Evolutionary conservation across 2,888 invertebrate genomes (phyloP), one percentile per base, ranked within the genome.

Genomic region (Lasius fuliginosus): DNA sequence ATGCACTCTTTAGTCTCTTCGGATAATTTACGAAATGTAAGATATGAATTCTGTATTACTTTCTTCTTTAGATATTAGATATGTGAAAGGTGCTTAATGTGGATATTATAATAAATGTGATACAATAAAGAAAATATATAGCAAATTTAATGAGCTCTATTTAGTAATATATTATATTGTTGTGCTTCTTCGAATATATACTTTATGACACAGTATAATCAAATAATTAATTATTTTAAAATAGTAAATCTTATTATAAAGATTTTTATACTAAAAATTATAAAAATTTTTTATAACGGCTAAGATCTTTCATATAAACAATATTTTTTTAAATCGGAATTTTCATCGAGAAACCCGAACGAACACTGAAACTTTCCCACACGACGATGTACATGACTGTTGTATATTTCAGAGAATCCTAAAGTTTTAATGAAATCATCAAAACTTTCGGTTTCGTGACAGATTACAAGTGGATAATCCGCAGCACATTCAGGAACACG

Each of bases 371-470:
- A 60, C 58, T 62, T n/a, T n/a, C 15, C 23, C 11, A 46, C n/a
- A 27, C 73, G 42, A 68, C 73, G 49, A 68, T 46, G 49, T 75
- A 62, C 36, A 30, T 60, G 40, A 60, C 46, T 68, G 56, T 60
- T 56, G 30, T 53, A 74, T 73, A 83, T n/a, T 82, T 60, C 6
- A 9, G 33, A 68, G 75, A 71, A 74, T 86, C 64, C 64, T 23
- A 33, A 87, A 89, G 84, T 88, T 88, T 81, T 88, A 82, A 85
- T 84, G 87, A 85, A 85, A 86, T 89, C 84, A 89, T 89, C 83
- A 77, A 82, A 89, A 89, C 84, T 89, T 87, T 82, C 58, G 79
- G 82, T 84, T 88, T 82, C 71, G 82, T 71, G 76, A 69, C 30
- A 81, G 83, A 86, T 89, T 87, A 86, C 82, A 84, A 83, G 33